phyloP scores from a whole-genome alignment of 2,888 invertebrate species.

The Crioceris asparagi region DNA sequence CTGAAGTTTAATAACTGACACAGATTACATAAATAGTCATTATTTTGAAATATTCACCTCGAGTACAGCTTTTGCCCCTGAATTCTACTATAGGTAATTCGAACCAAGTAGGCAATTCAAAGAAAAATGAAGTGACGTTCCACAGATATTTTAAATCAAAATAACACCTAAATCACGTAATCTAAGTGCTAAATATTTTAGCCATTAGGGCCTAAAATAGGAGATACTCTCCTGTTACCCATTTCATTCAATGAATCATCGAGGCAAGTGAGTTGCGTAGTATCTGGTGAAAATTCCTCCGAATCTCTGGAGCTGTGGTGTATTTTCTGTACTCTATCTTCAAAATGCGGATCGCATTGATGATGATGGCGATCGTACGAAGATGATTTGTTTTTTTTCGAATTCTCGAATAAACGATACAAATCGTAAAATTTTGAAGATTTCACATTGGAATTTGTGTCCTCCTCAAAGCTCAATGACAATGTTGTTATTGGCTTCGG shows the following conservation, averaged over 20 bases:
- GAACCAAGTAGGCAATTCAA: too few species aligned
- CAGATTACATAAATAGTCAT: too few species aligned
- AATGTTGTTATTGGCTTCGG: slow-evolving; percentile 13
- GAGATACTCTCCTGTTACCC: slow-evolving; percentile 25
- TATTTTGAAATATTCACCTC: too few species aligned
- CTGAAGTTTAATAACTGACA: too few species aligned
- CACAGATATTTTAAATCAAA: too few species aligned
- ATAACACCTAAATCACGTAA: too few species aligned
- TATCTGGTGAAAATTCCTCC: slow-evolving; percentile 23
- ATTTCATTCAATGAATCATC: slow-evolving; percentile 22
- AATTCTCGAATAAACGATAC: slow-evolving; percentile 23
- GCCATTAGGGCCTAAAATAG: slow-evolving; percentile 34
- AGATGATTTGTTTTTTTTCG: slow-evolving; percentile 18
- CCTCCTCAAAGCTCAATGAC: slow-evolving; percentile 25
- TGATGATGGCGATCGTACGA: background rate
- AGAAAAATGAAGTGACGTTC: too few species aligned
- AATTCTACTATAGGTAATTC: too few species aligned
- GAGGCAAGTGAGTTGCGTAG: slow-evolving; percentile 29
- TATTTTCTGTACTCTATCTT: slow-evolving; percentile 10
- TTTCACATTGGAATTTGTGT: slow-evolving; percentile 32
- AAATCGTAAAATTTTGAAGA: slow-evolving; percentile 27
- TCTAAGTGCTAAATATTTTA: too few species aligned
- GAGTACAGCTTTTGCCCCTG: too few species aligned
- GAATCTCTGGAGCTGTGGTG: slow-evolving; percentile 11
- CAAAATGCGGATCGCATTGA: slow-evolving; percentile 2